These are phyloP conservation scores for Melipona beecheii DNA, from an alignment of 2,888 invertebrate species.

Conservation along the genomic window DNA sequence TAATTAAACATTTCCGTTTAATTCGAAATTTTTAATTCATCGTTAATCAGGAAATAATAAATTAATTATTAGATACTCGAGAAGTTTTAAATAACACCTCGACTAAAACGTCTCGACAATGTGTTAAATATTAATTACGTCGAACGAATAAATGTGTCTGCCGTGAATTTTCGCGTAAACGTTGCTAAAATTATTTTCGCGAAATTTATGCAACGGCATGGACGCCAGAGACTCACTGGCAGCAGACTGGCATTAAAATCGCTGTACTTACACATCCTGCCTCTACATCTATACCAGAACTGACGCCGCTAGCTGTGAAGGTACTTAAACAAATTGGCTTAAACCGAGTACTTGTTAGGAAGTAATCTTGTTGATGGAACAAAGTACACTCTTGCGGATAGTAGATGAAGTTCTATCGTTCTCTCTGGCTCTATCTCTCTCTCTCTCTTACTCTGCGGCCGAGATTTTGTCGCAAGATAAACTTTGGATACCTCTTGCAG, in stretches of 20 bases:
- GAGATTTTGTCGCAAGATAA: conserved; percentile 20
- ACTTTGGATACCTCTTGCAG: conserved; percentile 1
- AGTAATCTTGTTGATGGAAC: conserved; percentile 36
- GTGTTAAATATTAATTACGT: neutral
- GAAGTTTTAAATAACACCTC: neutral
- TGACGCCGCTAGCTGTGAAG: conserved; percentile 20
- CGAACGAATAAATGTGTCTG: neutral
- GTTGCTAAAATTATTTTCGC: neutral
- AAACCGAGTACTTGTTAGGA: conserved; percentile 33
- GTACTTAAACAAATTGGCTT: conserved; percentile 33
- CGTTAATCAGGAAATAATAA: no score
- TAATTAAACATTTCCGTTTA: no score
- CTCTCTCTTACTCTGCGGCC: neutral
- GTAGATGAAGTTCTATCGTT: conserved; percentile 33
- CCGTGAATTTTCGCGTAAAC: neutral
- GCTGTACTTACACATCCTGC: conserved; percentile 1
- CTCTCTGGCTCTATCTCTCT: neutral
- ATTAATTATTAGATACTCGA: no score
- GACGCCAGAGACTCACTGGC: no score
- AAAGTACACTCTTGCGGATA: conserved; percentile 28
- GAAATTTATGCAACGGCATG: neutral
- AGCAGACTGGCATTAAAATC: conserved; percentile 4
- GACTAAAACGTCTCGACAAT: neutral
- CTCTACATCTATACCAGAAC: neutral
- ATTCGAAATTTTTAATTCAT: no score